Conservation (phyloP, 2,888 invertebrate species). For the Agrilus mali region DNA sequence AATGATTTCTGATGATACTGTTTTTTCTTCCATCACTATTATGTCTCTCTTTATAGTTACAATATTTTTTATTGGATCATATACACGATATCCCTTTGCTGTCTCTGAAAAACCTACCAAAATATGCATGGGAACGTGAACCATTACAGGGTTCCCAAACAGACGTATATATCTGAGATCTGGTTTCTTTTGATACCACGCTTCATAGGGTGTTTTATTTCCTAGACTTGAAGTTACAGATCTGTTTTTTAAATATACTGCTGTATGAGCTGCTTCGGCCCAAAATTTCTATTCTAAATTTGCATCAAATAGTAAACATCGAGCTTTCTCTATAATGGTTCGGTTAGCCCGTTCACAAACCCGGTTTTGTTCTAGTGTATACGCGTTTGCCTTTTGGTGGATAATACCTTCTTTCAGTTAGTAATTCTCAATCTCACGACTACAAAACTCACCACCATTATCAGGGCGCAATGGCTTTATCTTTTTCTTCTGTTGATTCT, state of each 20-base stretch:
- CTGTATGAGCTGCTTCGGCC: constrained; percentile 16
- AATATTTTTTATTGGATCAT: constrained; percentile 9
- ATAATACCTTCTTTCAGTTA: constrained; percentile 16
- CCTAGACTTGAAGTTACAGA: constrained; percentile 1
- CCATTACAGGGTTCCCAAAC: constrained; percentile 8
- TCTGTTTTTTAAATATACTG: constrained; percentile 17
- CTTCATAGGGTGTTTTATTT: too few species aligned
- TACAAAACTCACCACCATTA: constrained; percentile 16
- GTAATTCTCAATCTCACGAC: constrained; percentile 12
- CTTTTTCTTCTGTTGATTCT: constrained; percentile 17
- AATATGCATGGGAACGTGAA: too few species aligned
- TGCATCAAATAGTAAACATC: constrained; percentile 12
- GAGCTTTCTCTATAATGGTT: constrained; percentile 16
- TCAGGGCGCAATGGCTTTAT: constrained; percentile 20
- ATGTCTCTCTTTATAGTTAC: constrained; percentile 8
- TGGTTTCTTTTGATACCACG: neutral
- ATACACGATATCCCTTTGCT: constrained; percentile 7
- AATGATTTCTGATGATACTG: too few species aligned
- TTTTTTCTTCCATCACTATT: constrained; percentile 9
- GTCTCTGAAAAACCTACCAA: too few species aligned
- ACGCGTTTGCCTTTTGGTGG: constrained; percentile 19
- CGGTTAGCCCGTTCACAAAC: constrained; percentile 15
- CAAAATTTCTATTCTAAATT: constrained; percentile 11
- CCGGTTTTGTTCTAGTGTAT: constrained; percentile 22
- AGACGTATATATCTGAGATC: constrained; percentile 1